Conservation (phyloP, 1,140 invertebrate species). For the Papilio aristodemus region DNA sequence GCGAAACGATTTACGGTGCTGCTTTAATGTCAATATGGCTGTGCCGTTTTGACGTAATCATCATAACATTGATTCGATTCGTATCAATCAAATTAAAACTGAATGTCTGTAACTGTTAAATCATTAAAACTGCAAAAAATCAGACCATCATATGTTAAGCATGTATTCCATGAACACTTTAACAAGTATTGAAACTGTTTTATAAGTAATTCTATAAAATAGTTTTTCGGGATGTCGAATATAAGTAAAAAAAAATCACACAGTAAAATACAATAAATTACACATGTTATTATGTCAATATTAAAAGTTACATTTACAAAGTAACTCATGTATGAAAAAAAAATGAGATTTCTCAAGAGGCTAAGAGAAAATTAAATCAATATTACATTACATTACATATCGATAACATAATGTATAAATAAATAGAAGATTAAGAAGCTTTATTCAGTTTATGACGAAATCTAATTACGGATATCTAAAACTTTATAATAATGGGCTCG, state of each 20-base stretch:
- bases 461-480: slow-evolving; percentile 29
- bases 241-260: too few species aligned
- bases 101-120: not conserved
- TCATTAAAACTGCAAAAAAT: not conserved
- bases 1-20: not conserved
- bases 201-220: too few species aligned
- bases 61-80: not conserved
- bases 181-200: too few species aligned
- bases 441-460: not conserved
- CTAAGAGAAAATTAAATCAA: not conserved
- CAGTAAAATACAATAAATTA: too few species aligned
- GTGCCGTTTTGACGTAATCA: not conserved
- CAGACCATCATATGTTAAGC: too few species aligned
- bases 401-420: not conserved
- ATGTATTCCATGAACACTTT: too few species aligned
- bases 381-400: not conserved
- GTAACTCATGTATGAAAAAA: too few species aligned
- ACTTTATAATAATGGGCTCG: slow-evolving; percentile 12
- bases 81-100: not conserved
- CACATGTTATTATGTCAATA: too few species aligned
- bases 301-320: too few species aligned
- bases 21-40: slow-evolving; percentile 1
- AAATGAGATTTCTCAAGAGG: not conserved
- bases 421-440: not conserved
- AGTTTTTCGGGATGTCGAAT: too few species aligned